phyloP scores from a whole-genome alignment of 2,113 vertebrate genomes.

The Chaetops frenatus region DNA sequence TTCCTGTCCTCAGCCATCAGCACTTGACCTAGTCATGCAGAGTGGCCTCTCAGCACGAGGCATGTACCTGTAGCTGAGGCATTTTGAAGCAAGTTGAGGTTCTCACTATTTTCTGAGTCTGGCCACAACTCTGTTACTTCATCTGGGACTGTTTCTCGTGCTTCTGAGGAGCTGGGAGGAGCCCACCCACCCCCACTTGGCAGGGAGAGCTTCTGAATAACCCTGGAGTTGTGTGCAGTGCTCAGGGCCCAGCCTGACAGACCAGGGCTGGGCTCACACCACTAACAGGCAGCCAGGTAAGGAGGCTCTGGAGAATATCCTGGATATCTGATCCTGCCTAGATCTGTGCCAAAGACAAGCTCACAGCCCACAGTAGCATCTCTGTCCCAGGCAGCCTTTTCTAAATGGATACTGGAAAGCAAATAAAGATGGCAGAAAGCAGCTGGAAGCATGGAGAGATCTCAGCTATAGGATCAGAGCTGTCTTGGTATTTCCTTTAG shows the following conservation, averaged over 20 bases:
- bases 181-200: not conserved
- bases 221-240: not conserved
- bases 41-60: not conserved
- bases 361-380: not conserved
- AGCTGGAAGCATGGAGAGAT: not conserved
- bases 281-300: not conserved
- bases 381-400: not conserved
- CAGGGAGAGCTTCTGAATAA: not conserved
- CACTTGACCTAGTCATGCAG: not conserved
- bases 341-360: not conserved
- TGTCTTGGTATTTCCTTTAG: not conserved
- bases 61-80: not conserved
- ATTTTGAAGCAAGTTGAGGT: not conserved
- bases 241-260: not conserved
- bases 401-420: not conserved
- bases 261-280: not conserved
- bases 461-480: not conserved
- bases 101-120: not conserved
- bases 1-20: not conserved
- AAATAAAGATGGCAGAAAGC: not conserved
- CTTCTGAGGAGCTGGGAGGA: not conserved
- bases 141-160: not conserved
- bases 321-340: not conserved
- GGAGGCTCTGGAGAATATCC: not conserved
- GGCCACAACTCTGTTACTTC: not conserved